Evolutionary conservation across 2,113 vertebrate genomes (phyloP).

Genomic region (Mustela lutreola): DNA sequence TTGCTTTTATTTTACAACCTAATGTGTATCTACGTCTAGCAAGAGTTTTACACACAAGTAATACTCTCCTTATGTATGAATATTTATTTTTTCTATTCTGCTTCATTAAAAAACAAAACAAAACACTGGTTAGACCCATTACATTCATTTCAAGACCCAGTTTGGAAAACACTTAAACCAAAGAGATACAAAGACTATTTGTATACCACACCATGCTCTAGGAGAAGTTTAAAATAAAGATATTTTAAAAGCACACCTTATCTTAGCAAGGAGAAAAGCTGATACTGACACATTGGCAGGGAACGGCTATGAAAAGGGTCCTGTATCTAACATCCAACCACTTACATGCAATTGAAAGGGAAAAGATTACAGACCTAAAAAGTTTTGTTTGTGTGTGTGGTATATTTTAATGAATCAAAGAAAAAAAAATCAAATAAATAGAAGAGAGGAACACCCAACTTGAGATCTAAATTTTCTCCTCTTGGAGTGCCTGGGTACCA

Average conservation of each 20-base stretch:
- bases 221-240: background rate
- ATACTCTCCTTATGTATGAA: background rate
- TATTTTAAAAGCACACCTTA: conserved; percentile 28
- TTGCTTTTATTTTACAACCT: background rate
- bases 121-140: background rate
- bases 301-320: conserved; percentile 57
- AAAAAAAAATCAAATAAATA: background rate
- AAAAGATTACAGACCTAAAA: background rate
- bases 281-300: background rate
- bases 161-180: conserved; percentile 42
- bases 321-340: conserved; percentile 45
- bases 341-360: background rate
- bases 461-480: background rate
- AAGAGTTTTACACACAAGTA: conserved; percentile 5
- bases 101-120: background rate
- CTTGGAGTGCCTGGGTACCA: background rate
- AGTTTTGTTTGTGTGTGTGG: background rate
- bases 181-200: conserved; percentile 5
- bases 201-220: background rate
- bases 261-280: conserved; percentile 53
- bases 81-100: background rate
- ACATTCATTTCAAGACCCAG: conserved; percentile 43
- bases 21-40: background rate
- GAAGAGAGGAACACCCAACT: background rate
- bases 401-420: conserved; percentile 32